Evolutionary conservation across 1,140 invertebrate species (phyloP).

Genomic region (Nymphalis io): DNA sequence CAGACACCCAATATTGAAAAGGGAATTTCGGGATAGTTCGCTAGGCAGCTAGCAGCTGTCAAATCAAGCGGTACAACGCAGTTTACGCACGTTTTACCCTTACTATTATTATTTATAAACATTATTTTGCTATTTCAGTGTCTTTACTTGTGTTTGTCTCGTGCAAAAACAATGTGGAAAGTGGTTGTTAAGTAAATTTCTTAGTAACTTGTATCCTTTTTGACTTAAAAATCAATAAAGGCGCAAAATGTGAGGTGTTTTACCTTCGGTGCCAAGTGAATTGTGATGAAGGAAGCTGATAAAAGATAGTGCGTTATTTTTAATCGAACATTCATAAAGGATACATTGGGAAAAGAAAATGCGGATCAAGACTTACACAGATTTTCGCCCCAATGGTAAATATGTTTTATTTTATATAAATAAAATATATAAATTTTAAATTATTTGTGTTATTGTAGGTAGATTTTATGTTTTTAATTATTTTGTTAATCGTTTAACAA

Average conservation of each 20-base stretch:
- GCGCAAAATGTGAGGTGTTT: slow-evolving; percentile 72
- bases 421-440: background rate
- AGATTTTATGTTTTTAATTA: background rate
- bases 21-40: slow-evolving; percentile 72
- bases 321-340: slow-evolving; percentile 75
- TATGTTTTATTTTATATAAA: slow-evolving; percentile 28
- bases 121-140: slow-evolving; percentile 65
- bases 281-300: slow-evolving; percentile 69
- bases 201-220: slow-evolving; percentile 78
- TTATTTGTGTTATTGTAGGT: slow-evolving; percentile 2
- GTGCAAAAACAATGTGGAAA: slow-evolving; percentile 81
- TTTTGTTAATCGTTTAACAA: slow-evolving; percentile 8
- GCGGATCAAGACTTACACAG: slow-evolving; percentile 75
- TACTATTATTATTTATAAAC: slow-evolving; percentile 36
- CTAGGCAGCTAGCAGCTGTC: slow-evolving; percentile 63
- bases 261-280: slow-evolving; percentile 64
- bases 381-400: slow-evolving; percentile 79
- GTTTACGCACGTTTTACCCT: slow-evolving; percentile 39
- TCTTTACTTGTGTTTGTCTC: slow-evolving; percentile 79
- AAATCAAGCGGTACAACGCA: slow-evolving; percentile 66
- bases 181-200: slow-evolving; percentile 79
- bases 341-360: slow-evolving; percentile 80
- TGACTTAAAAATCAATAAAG: slow-evolving; percentile 65
- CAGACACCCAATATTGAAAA: slow-evolving; percentile 60
- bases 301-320: slow-evolving; percentile 57